These are phyloP conservation scores for Pluvianellus socialis DNA, from an alignment of 2,113 vertebrate species.

Conservation along the genomic window DNA sequence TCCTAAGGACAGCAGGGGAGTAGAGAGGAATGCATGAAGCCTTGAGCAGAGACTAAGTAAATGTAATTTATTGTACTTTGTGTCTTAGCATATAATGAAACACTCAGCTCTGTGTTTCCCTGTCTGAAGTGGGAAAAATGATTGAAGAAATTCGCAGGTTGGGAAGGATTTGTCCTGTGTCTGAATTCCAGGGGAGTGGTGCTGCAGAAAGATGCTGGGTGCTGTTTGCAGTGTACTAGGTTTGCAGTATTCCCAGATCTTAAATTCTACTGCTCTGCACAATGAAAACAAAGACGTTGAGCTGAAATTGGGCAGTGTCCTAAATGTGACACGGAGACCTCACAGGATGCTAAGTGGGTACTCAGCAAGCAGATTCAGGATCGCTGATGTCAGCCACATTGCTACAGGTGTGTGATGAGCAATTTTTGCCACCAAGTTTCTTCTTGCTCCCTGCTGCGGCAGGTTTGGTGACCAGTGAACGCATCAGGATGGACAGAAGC, in stretches of 20 bases:
- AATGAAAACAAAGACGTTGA: neutral
- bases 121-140: neutral
- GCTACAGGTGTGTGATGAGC: neutral
- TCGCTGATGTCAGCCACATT: neutral
- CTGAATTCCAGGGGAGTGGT: neutral
- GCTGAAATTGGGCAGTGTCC: neutral
- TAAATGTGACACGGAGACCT: neutral
- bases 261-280: neutral
- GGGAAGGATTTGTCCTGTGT: neutral
- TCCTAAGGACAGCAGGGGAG: neutral
- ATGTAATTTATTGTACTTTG: neutral
- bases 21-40: neutral
- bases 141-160: neutral
- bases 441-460: neutral
- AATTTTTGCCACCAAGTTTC: fast-evolving
- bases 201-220: neutral
- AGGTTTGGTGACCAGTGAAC: neutral
- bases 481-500: neutral
- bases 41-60: neutral
- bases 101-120: neutral
- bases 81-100: neutral
- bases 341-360: neutral
- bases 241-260: neutral
- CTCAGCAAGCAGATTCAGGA: neutral
- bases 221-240: neutral